Evolutionary conservation across 2,113 vertebrate species (phyloP).

Genomic region (Euleptes europaea): DNA sequence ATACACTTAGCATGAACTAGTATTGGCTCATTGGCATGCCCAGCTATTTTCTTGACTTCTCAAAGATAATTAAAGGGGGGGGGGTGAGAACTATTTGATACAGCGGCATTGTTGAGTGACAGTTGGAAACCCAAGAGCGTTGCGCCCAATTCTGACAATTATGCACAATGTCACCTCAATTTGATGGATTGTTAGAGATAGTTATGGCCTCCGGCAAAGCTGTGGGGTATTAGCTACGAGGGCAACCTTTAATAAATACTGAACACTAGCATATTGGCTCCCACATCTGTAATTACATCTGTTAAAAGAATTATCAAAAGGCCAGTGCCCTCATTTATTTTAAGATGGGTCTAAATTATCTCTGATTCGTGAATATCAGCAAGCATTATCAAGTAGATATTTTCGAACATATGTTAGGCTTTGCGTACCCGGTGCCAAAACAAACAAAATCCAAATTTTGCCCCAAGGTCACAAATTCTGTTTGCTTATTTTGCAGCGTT

Average conservation of each 20-base stretch:
- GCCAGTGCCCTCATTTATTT: slow-evolving; percentile 40
- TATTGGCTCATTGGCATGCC: neutral
- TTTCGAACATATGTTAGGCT: slow-evolving; percentile 5
- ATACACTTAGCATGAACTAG: neutral
- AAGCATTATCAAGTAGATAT: neutral
- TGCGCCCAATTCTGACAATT: slow-evolving; percentile 61
- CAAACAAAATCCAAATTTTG: slow-evolving; percentile 4
- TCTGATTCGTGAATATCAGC: slow-evolving; percentile 1
- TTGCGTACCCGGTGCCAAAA: neutral
- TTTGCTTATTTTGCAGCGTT: neutral
- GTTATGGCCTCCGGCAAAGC: slow-evolving; percentile 63
- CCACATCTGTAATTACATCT: slow-evolving; percentile 54
- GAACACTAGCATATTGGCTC: slow-evolving; percentile 49
- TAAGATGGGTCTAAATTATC: slow-evolving; percentile 37
- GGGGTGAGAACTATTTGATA: neutral
- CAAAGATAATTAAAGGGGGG: neutral
- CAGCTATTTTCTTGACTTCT: neutral
- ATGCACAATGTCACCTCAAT: slow-evolving; percentile 54
- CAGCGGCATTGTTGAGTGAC: slow-evolving; percentile 44
- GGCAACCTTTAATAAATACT: slow-evolving; percentile 55
- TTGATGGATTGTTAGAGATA: slow-evolving; percentile 62
- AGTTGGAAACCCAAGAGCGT: slow-evolving; percentile 46
- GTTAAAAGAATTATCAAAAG: slow-evolving; percentile 56
- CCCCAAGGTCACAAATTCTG: slow-evolving; percentile 7
- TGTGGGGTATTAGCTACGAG: slow-evolving; percentile 59